A percentile compares a stretch with the other conserved stretches of the same genome.
Evolutionary conservation across 2,113 vertebrate genomes (phyloP).

Genomic region (Thalassoma bifasciatum): DNA sequence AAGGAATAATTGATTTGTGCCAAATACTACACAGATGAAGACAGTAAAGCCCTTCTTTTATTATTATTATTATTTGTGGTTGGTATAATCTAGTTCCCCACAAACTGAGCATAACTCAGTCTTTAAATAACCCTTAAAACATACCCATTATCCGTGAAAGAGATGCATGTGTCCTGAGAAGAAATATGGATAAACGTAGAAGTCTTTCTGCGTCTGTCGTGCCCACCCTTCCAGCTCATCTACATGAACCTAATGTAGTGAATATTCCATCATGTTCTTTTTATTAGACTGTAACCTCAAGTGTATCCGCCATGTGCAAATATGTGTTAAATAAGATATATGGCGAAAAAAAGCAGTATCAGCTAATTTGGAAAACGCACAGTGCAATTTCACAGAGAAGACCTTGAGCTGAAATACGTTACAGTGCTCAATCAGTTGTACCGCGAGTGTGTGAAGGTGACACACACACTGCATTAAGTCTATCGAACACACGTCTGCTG

Average conservation of each 20-base stretch:
- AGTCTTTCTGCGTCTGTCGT: too few species aligned
- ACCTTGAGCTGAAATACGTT: constrained; percentile 24
- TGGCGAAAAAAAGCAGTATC: constrained; percentile 10
- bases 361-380: constrained; percentile 32
- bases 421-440: constrained; percentile 23
- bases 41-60: too few species aligned
- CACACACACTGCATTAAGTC: constrained; percentile 41
- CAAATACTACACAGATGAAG: too few species aligned
- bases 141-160: too few species aligned
- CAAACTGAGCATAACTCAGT: too few species aligned
- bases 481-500: constrained; percentile 11
- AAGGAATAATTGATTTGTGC: too few species aligned
- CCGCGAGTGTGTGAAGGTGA: constrained; percentile 54
- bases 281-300: background rate
- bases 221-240: background rate
- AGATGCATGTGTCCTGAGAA: too few species aligned
- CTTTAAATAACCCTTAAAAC: too few species aligned
- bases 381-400: constrained; percentile 20
- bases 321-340: constrained; percentile 28
- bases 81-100: too few species aligned
- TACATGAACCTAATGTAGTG: background rate
- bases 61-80: too few species aligned
- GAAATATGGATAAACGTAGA: background rate
- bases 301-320: constrained; percentile 8
- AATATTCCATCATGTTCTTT: constrained; percentile 13